Conservation (phyloP, 1,140 invertebrate species). For the Drosophila saltans region DNA sequence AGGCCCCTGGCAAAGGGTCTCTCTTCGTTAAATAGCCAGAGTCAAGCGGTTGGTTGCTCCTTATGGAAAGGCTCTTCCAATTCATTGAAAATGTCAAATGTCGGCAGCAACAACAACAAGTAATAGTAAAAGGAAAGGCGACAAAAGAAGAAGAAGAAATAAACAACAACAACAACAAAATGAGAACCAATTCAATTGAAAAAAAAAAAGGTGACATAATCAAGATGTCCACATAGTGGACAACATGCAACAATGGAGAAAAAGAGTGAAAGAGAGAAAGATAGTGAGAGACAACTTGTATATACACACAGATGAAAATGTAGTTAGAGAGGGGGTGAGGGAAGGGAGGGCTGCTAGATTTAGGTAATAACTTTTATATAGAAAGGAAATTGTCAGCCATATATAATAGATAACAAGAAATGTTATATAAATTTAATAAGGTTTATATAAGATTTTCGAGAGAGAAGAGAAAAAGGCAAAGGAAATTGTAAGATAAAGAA, state of each 20-base stretch:
- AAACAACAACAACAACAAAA: not conserved
- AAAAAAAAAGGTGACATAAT: slow-evolving; percentile 19
- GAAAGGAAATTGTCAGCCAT: too few species aligned
- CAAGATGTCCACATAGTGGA: slow-evolving; percentile 4
- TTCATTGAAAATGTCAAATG: slow-evolving; percentile 36
- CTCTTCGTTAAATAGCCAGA: slow-evolving; percentile 19
- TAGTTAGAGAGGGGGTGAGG: too few species aligned
- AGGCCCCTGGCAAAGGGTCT: slow-evolving; percentile 38
- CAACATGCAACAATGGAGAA: too few species aligned
- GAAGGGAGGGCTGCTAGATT: too few species aligned
- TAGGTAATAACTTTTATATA: too few species aligned
- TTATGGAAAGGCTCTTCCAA: not conserved
- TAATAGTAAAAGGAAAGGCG: not conserved
- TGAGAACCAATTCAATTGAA: slow-evolving; percentile 15
- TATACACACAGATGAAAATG: too few species aligned
- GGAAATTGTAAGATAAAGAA: too few species aligned
- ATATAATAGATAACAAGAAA: not conserved
- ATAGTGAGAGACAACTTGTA: not conserved
- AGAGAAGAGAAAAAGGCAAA: too few species aligned
- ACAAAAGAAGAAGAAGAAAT: not conserved
- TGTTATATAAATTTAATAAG: not conserved
- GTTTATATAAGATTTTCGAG: too few species aligned
- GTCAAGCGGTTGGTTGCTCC: not conserved
- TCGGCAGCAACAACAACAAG: not conserved
- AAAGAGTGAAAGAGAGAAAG: not conserved